These are phyloP conservation scores for human DNA, from an alignment of 2,113 vertebrate species.

Conservation along the genomic window DNA sequence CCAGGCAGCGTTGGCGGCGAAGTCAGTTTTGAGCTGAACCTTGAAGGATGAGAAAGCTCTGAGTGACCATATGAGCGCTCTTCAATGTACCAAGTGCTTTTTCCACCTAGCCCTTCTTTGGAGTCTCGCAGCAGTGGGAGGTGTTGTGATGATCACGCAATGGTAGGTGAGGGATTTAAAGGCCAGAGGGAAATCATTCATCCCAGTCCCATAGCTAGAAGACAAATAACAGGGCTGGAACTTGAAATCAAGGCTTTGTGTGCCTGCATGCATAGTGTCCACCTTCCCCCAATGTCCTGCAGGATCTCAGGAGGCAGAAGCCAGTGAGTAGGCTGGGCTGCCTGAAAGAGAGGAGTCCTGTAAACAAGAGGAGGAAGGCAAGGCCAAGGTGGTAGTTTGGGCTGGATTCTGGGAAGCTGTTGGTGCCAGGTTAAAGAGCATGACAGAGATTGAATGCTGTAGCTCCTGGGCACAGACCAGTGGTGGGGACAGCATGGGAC, in stretches of 20 bases:
- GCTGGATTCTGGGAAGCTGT: background rate
- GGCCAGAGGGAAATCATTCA: background rate
- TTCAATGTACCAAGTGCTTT: background rate
- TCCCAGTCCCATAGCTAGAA: background rate
- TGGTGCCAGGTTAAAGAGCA: background rate
- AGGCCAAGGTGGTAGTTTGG: background rate
- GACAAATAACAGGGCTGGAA: background rate
- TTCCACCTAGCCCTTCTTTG: background rate
- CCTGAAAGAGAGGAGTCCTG: background rate
- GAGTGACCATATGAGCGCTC: fast-evolving
- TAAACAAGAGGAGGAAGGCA: background rate
- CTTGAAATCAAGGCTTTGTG: background rate
- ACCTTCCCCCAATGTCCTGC: fast-evolving
- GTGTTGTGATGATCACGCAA: fast-evolving
- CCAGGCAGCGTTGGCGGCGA: background rate
- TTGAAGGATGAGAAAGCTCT: background rate
- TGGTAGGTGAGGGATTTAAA: background rate
- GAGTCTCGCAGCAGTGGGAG: background rate
- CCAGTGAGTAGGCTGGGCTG: background rate
- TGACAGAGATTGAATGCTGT: background rate
- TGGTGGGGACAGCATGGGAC: background rate
- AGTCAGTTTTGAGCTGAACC: background rate
- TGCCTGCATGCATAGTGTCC: fast-evolving
- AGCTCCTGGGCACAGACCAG: background rate
- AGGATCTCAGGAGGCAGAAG: background rate